Evolutionary conservation across 2,113 vertebrate species (phyloP).

Genomic region (Vicugna pacos): DNA sequence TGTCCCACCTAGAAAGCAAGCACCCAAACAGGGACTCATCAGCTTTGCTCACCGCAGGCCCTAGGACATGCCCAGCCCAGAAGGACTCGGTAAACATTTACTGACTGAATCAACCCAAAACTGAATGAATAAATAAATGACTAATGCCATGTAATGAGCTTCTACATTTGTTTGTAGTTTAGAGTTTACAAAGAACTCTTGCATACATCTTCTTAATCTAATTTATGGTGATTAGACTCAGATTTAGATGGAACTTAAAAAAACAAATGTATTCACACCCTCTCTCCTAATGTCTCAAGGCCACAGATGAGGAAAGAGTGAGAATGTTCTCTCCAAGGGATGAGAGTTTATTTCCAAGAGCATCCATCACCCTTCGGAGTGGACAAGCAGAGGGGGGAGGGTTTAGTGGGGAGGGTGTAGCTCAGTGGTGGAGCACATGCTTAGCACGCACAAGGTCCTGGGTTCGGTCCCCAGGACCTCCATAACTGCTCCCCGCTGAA

Average conservation of each 20-base stretch:
- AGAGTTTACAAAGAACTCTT: neutral
- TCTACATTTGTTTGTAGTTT: conserved; percentile 39
- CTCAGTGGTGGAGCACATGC: no score
- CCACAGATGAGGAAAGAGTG: neutral
- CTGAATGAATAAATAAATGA: conserved; percentile 27
- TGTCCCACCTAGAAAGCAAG: neutral
- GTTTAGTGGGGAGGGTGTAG: no score
- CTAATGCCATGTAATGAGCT: neutral
- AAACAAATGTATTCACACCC: neutral
- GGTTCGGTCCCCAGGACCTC: no score
- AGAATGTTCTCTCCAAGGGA: neutral
- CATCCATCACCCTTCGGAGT: accelerated
- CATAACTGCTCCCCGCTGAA: no score
- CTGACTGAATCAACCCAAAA: neutral
- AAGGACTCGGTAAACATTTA: neutral
- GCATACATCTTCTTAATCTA: neutral
- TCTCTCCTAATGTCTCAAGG: neutral
- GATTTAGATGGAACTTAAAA: conserved; percentile 1
- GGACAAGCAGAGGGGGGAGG: neutral
- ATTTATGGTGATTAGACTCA: neutral
- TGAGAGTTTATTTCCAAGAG: neutral
- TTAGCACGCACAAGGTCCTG: no score
- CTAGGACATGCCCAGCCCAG: neutral
- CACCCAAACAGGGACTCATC: neutral
- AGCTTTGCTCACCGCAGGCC: neutral